phyloP scores from a whole-genome alignment of 2,797 vertebrate species.

The Ficedula albicollis region DNA sequence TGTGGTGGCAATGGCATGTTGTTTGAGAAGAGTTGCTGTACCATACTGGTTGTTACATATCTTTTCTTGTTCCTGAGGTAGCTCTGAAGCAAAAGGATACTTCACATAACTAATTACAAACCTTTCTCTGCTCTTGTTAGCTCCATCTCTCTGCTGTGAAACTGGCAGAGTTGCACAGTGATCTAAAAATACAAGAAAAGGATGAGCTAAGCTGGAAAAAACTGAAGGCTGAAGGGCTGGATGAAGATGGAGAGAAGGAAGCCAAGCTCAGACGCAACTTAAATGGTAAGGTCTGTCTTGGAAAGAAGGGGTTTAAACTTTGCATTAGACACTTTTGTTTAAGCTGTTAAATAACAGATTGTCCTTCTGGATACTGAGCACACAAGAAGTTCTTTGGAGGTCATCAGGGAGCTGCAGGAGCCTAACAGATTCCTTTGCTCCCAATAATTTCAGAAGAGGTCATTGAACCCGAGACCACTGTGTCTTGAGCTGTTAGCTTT shows the following conservation, averaged over 20 bases:
- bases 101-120: not conserved
- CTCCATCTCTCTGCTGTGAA: conserved; percentile 87
- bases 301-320: not conserved
- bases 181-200: conserved; percentile 94
- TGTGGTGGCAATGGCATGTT: not conserved
- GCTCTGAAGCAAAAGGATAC: not conserved
- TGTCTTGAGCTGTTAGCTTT: not conserved
- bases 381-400: not conserved
- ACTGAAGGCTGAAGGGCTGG: conserved; percentile 88
- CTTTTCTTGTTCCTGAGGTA: not conserved
- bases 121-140: conserved; percentile 63
- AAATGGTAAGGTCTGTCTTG: conserved; percentile 76
- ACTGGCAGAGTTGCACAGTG: conserved; percentile 91
- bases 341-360: not conserved
- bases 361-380: not conserved
- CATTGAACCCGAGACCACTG: not conserved
- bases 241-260: conserved; percentile 90
- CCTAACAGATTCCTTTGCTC: not conserved
- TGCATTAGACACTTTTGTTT: not conserved
- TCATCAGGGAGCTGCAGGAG: not conserved
- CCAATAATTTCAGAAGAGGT: not conserved
- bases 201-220: conserved; percentile 97
- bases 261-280: conserved; percentile 87
- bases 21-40: not conserved
- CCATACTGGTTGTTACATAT: rapidly evolving